Conservation (phyloP, 2,888 invertebrate species). For the Drosophila subsilvestris region DNA sequence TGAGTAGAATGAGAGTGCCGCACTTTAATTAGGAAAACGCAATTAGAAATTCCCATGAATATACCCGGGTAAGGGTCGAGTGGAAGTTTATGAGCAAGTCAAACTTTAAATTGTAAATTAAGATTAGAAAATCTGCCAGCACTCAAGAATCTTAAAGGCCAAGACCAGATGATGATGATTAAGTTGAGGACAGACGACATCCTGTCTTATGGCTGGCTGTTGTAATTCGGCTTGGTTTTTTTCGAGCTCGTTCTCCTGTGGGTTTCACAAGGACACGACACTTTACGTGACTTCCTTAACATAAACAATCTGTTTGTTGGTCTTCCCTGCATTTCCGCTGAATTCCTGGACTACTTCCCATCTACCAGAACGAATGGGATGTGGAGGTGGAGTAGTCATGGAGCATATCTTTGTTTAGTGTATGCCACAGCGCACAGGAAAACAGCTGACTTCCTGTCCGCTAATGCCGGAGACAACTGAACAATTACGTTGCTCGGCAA, state of each 20-base stretch:
- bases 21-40: constrained; percentile 50
- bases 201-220: neutral
- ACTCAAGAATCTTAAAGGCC: neutral
- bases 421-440: constrained; percentile 23
- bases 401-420: constrained; percentile 33
- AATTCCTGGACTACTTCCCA: neutral
- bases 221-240: constrained; percentile 6
- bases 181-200: neutral
- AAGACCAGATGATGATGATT: neutral
- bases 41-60: constrained; percentile 33
- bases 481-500: constrained; percentile 26
- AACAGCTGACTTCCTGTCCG: constrained; percentile 35
- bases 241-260: constrained; percentile 20
- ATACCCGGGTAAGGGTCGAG: constrained; percentile 10
- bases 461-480: constrained; percentile 40
- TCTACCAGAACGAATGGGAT: constrained; percentile 12
- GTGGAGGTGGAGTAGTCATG: neutral
- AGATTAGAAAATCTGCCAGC: neutral
- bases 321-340: constrained; percentile 25
- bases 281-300: constrained; percentile 52
- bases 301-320: constrained; percentile 49
- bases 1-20: neutral
- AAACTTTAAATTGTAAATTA: neutral
- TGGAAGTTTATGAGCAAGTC: constrained; percentile 14
- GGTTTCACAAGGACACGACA: constrained; percentile 39